phyloP scores from a whole-genome alignment of 2,797 vertebrate species.

The Lepus oiostolus region DNA sequence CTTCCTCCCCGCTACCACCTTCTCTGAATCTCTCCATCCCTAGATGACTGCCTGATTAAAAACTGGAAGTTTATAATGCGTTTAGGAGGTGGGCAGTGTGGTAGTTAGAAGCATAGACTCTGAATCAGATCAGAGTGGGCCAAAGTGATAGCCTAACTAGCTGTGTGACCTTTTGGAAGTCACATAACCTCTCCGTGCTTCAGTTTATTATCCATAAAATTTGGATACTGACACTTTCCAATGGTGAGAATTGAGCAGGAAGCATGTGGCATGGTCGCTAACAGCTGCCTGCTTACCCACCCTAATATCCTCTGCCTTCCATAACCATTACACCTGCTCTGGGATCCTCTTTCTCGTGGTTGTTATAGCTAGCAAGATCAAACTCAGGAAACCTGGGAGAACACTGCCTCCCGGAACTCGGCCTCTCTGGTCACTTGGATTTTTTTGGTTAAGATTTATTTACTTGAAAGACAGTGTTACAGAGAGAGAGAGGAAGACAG shows the following conservation, averaged over 20 bases:
- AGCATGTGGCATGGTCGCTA: background rate
- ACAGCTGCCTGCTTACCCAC: background rate
- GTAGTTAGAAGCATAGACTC: background rate
- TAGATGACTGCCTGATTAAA: conserved; percentile 35
- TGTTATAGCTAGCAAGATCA: background rate
- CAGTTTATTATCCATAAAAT: background rate
- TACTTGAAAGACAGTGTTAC: too few species aligned
- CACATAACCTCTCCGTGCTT: conserved; percentile 26
- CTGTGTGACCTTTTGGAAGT: conserved; percentile 1
- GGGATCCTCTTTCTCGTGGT: background rate
- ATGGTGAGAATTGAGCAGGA: background rate
- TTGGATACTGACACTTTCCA: background rate
- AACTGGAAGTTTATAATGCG: conserved; percentile 16
- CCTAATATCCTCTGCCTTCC: background rate
- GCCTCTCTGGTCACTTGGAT: background rate
- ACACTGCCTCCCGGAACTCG: background rate
- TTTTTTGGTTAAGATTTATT: background rate
- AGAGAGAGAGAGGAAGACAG: too few species aligned
- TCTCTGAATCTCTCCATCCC: background rate
- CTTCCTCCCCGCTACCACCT: background rate
- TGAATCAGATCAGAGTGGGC: background rate
- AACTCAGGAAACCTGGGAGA: background rate
- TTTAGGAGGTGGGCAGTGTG: background rate
- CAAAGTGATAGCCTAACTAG: background rate
- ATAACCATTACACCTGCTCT: background rate